phyloP scores from a whole-genome alignment of 2,113 vertebrate species.

The Zosterops lateralis region DNA sequence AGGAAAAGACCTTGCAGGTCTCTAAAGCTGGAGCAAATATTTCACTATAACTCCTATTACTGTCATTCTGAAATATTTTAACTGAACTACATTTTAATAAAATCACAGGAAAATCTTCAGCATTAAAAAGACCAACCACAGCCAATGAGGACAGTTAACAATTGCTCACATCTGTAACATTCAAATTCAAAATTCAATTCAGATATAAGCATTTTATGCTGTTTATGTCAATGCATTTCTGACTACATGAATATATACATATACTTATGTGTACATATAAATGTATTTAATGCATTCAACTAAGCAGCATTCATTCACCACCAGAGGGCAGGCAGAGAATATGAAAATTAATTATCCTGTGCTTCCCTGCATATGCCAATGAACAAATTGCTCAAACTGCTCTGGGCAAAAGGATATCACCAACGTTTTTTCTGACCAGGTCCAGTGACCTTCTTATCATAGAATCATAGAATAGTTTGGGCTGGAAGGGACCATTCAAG shows the following conservation, averaged over 20 bases:
- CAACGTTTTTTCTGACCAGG: neutral
- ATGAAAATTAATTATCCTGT: neutral
- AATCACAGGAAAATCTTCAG: neutral
- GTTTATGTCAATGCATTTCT: too few relatives aligned
- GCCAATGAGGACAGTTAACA: neutral
- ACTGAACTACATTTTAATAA: neutral
- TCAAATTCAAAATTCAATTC: neutral
- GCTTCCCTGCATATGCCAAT: accelerated
- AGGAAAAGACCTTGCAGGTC: neutral
- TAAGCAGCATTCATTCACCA: neutral
- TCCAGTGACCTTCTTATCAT: neutral
- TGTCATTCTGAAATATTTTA: neutral
- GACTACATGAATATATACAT: neutral
- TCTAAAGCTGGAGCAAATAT: neutral
- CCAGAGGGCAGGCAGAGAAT: constrained; percentile 60
- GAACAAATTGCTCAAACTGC: neutral
- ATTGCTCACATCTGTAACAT: neutral
- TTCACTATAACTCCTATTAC: neutral
- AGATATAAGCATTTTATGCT: neutral
- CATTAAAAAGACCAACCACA: neutral
- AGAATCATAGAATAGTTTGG: neutral
- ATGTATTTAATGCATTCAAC: neutral
- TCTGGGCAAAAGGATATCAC: neutral
- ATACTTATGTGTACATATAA: accelerated
- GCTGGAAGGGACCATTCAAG: neutral